Percentiles rank a stretch among this genome's conserved stretches.
Evolutionary conservation across 2,888 invertebrate species (phyloP).

Genomic region (Anoncus sp.): DNA sequence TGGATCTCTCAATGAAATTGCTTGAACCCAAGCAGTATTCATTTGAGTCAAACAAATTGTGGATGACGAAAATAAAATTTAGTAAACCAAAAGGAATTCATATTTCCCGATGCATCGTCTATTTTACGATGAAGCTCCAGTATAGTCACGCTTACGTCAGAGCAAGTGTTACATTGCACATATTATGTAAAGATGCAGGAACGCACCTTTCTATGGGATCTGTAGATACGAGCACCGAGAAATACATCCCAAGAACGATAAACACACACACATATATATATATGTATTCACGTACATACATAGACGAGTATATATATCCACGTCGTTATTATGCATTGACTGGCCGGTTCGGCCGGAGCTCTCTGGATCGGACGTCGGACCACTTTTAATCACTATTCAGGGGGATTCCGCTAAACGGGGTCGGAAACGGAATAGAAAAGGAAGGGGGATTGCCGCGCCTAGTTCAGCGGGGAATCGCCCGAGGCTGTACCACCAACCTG

Average conservation of each 20-base stretch:
- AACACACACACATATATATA: neutral
- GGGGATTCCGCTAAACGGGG: conserved; percentile 73
- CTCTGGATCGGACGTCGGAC: conserved; percentile 67
- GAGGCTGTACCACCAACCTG: conserved; percentile 56
- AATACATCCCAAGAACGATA: neutral
- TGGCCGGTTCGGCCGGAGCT: conserved; percentile 58
- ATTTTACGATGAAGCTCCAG: neutral
- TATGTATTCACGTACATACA: conserved; percentile 3
- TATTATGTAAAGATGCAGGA: conserved; percentile 10
- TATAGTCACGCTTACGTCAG: conserved; percentile 3
- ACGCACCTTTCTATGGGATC: conserved; percentile 40
- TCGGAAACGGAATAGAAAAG: conserved; percentile 44
- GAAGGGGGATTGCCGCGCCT: conserved; percentile 50
- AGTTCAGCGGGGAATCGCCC: conserved; percentile 56
- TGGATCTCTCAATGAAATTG: neutral
- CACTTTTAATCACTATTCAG: conserved; percentile 77
- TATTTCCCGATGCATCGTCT: neutral
- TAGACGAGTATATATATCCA: conserved; percentile 29
- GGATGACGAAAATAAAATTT: no score
- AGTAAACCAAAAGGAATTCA: neutral
- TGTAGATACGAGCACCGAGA: conserved; percentile 1
- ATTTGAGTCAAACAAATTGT: no score
- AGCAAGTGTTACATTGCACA: neutral
- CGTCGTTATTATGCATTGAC: conserved; percentile 69
- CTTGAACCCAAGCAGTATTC: neutral